Evolutionary conservation across 1,140 invertebrate species (phyloP), one percentile per base, ranked within the genome.

Genomic region (Bombus ignitus): DNA sequence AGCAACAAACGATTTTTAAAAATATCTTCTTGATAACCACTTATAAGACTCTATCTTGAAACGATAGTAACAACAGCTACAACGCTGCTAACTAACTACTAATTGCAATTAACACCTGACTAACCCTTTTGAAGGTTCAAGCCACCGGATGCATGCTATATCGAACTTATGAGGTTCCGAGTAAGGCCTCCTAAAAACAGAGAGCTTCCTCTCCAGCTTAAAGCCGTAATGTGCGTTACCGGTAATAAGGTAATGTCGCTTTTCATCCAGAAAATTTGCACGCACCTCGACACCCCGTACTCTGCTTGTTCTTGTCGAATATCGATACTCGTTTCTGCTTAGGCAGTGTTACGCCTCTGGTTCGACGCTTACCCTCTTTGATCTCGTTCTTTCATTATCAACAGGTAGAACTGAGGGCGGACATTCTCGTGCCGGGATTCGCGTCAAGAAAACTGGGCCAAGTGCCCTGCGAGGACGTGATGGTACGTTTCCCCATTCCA

Each of bases 121-220:
- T 89, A 91, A 91, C 73, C 57, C 77, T 84, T 89, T 92, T 93
- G 62, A 94, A 98, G 98, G 96, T 99, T 99, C 95, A 98, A 99
- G 94, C 99, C 99, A 75, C 98, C 99, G 32, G 99, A 99, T 96
- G 99, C 99, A 91, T 99, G 98, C 95, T 99, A 99, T 94, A 98
- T 99, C 93, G 99, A 99, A 96, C 95, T 99, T 92, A 97, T 99
- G 97, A 96, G 99, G 90, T 99, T 99, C 96, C 97, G 99, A 81
- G 97, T 99, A 62, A 96, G 99, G 90, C 99, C 99, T 70, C 99
- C 99, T 44, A 98, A 98, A 95, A 99, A 99, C 96, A 96, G 99
- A 72, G 99, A 99, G 96, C 96, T 99, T 92, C 99, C 99, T 76
- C 96, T 99, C 81, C 99, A 99, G 95, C 96, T 99, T 35, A 99